Percentiles rank a stretch among this genome's conserved stretches.
phyloP scores from a whole-genome alignment of 2,797 vertebrate species.

The Cygnus olor region DNA sequence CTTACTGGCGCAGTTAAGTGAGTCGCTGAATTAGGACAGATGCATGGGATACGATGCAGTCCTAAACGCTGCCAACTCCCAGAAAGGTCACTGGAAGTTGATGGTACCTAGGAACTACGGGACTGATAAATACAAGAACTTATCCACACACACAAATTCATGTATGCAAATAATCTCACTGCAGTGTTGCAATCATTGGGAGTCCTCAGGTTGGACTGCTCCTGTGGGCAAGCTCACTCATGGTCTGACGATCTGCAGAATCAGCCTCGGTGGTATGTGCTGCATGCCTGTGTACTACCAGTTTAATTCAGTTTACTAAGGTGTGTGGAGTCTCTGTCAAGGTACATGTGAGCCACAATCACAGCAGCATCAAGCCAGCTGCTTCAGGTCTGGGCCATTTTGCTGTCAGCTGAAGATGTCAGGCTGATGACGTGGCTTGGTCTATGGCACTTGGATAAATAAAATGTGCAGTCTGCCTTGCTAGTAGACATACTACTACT shows the following conservation, averaged over 20 bases:
- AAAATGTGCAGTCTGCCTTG: not conserved
- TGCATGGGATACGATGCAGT: fast-evolving
- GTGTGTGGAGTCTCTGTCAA: not conserved
- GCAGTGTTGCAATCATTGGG: not conserved
- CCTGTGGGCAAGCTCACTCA: not conserved
- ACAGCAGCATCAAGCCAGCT: not conserved
- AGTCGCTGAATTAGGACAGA: not conserved
- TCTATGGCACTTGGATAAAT: not conserved
- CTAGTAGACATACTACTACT: not conserved
- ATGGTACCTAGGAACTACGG: not conserved
- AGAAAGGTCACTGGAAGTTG: not conserved
- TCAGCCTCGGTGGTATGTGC: not conserved
- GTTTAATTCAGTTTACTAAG: not conserved
- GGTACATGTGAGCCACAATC: not conserved
- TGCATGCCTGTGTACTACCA: not conserved
- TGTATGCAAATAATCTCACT: not conserved
- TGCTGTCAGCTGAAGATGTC: not conserved
- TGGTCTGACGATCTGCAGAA: not conserved
- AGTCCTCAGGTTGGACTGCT: not conserved
- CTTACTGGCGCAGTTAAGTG: not conserved
- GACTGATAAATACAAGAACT: fast-evolving
- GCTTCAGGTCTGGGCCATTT: not conserved
- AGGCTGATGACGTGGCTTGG: not conserved
- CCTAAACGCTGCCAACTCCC: not conserved
- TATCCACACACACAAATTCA: fast-evolving